Evolutionary conservation across 35 echinoderm and acorn worm genomes (phyloP).

Genomic region (Apostichopus californicus): DNA sequence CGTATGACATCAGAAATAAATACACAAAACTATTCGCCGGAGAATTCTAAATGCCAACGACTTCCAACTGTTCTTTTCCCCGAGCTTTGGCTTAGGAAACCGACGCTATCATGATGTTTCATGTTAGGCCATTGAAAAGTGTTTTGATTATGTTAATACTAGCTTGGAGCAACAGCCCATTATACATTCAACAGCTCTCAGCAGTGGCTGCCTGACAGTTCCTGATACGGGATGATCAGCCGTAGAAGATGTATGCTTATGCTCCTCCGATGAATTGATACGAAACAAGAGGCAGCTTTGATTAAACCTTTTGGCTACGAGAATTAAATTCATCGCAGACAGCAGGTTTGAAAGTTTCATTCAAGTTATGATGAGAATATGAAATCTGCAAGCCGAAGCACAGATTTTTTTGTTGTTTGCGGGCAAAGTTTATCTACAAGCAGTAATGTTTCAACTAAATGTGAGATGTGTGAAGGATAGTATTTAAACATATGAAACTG

Average conservation of each 20-base stretch:
- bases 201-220: not conserved
- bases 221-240: not conserved
- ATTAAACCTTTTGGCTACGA: not conserved
- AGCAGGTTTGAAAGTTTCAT: not conserved
- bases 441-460: no score
- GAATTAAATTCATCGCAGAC: not conserved
- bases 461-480: no score
- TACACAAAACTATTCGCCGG: not conserved
- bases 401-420: no score
- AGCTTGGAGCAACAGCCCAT: not conserved
- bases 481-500: no score
- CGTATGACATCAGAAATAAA: conserved; percentile 24
- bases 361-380: not conserved
- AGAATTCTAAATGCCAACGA: not conserved
- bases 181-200: not conserved
- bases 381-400: not conserved
- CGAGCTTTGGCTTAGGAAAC: not conserved
- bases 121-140: not conserved
- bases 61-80: not conserved
- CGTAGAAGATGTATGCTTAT: not conserved
- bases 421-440: no score
- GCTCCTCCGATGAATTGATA: not conserved
- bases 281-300: not conserved
- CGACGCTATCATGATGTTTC: not conserved
- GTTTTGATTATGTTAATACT: not conserved